Evolutionary conservation across 2,888 invertebrate species (phyloP), one percentile per base, ranked within the genome.

Genomic region (Metopia argyrocephala): DNA sequence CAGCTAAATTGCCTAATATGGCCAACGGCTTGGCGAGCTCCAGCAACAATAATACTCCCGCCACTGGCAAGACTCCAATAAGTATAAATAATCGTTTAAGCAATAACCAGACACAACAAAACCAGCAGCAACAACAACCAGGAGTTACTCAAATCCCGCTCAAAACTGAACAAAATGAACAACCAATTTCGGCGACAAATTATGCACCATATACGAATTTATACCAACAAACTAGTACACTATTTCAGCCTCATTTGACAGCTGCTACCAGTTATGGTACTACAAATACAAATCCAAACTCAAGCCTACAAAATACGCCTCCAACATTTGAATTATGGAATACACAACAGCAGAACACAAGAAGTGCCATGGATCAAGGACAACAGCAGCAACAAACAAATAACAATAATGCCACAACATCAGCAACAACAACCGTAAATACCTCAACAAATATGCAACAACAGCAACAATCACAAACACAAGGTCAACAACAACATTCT

Each of bases 141-240:
- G 20, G n/a, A 9, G 31, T 9, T 1, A 56, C 27, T n/a, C 76
- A n/a, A 25, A 52, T 21, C 46, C 75, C 18, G 59, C 28, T 38
- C 3, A 38, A 38, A 38, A 38, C 38, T 15, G 38, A 38, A 38
- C 38, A 38, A 6, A 38, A 15, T 5, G 21, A 78, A 15, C 70
- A 56, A 5, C 57, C 61, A 20, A 20, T 71, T 5, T 6, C 78
- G 25, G 6, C 65, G 31, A n/a, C 68, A 69, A 54, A 82, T 79
- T 85, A 85, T 50, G 81, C 84, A 64, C 85, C 87, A 21, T 89
- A 88, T 45, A 78, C 85, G 4, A 88, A 87, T 84, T 83, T 86
- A 66, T 87, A 87, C 54, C 87, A 88, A 71, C 88, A 86, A 68
- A 83, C 83, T 52, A 82, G 84, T 15, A 74, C 86, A 45, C 80